Evolutionary conservation across 2,113 vertebrate species (phyloP).

Genomic region (Stegostoma tigrinum): DNA sequence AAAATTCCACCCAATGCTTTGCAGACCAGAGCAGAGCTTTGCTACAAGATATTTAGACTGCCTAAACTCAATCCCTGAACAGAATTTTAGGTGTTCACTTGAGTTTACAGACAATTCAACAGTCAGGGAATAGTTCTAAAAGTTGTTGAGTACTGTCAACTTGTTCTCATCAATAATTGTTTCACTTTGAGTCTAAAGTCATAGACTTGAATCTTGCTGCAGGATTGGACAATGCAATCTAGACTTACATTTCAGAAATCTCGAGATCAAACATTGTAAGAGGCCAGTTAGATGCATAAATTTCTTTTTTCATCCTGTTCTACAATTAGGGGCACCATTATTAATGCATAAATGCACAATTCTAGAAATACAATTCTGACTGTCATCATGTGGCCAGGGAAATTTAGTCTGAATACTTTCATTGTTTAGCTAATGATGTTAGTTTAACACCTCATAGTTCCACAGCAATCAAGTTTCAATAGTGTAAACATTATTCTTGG

Average conservation of each 20-base stretch:
- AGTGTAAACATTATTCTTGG: not conserved
- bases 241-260: not conserved
- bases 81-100: not conserved
- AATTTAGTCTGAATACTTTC: not conserved
- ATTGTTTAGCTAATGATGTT: not conserved
- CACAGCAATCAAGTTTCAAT: not conserved
- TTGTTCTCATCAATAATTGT: not conserved
- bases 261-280: no score
- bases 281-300: no score
- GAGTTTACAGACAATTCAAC: not conserved
- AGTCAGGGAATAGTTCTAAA: not conserved
- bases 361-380: no score
- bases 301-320: no score
- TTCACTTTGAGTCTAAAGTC: not conserved
- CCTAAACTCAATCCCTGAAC: not conserved
- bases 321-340: no score
- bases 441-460: not conserved
- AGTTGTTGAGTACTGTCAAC: not conserved
- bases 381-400: no score
- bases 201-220: not conserved
- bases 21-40: not conserved
- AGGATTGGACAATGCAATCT: not conserved
- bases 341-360: no score
- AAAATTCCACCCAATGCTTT: not conserved
- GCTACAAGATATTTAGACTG: no score